Base-by-base conservation (phyloP, 2,888 invertebrate genomes). In the Agrochola macilenta region DNA sequence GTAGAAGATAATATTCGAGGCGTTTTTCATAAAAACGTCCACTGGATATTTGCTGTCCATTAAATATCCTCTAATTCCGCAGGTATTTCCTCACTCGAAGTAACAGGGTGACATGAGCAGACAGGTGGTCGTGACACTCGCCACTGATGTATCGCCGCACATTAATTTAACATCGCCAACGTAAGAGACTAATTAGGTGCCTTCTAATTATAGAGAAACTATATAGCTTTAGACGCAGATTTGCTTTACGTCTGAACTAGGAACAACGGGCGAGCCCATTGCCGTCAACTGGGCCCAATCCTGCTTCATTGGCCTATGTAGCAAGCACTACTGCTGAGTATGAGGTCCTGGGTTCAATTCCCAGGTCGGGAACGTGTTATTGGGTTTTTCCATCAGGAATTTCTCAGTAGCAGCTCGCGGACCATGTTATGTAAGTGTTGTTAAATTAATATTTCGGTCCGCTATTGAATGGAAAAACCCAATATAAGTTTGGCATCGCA, bases 41-140 rank as follows among this genome's bases (percentile, higher is more conserved):
- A 60, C 60, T 30, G 17, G 7, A 30, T 17, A 17, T 30, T 11
- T 23, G 23, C 68, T 23, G 49, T 52, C 17, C 52, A 54, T 39
- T 54, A 69, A 30, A 54, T 12, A 43, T 26, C 5, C 7, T 74
- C 20, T 11, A 43, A 14, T 52, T 60, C 52, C 14, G 14, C 58
- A 57, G 35, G 49, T 54, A 68, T 68, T 63, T 82, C 63, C 30
- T 52, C 63, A 14, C 11, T 30, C 26, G 14, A 49, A 7, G 78
- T 78, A 83, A 83, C 54, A 81, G 80, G 80, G 14, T 2, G 83
- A 81, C 80, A 81, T 57, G 70, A 14, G 1, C 30, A 2, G 57
- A 26, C 80, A 81, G 80, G 78, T 81, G 80, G 54, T 49, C 77
- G n/a, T 20, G 52, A 14, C n/a, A n/a, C n/a, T n/a, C n/a, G n/a